phyloP scores from a whole-genome alignment of 2,888 invertebrate genomes.

The Alloscopus bannaensis region DNA sequence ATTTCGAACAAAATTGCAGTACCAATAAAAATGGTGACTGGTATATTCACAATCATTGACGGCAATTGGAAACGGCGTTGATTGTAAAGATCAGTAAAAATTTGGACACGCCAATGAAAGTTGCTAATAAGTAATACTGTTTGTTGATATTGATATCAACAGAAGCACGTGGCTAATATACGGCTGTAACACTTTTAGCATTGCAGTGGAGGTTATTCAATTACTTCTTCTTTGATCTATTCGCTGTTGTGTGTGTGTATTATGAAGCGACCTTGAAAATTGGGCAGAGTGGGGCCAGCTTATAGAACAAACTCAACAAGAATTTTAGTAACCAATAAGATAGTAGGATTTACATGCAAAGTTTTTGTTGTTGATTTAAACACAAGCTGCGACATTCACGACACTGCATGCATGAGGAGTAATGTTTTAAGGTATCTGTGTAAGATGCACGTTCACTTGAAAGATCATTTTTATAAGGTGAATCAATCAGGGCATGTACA shows the following conservation, averaged over 20 bases:
- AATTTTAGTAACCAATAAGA: background rate
- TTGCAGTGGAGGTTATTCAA: slow-evolving; percentile 5
- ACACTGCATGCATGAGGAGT: background rate
- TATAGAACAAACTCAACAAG: background rate
- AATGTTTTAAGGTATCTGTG: background rate
- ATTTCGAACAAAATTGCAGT: too few relatives aligned
- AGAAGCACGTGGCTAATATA: slow-evolving; percentile 6
- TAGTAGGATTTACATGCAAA: background rate
- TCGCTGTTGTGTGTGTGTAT: slow-evolving; percentile 38
- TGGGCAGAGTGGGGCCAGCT: slow-evolving; percentile 3
- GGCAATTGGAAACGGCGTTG: background rate
- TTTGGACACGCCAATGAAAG: background rate
- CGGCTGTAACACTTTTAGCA: background rate
- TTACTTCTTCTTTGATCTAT: slow-evolving; percentile 41
- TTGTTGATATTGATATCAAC: background rate
- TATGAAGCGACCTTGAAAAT: slow-evolving; percentile 47
- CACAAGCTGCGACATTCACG: background rate
- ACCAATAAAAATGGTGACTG: too few relatives aligned
- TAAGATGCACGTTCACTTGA: background rate
- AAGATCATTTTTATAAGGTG: background rate
- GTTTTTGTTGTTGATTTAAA: background rate
- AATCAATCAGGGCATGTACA: background rate
- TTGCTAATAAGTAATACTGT: background rate
- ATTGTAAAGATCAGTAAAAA: background rate
- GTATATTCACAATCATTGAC: background rate